These are phyloP conservation scores for Poecilus cupreus DNA, from an alignment of 2,888 invertebrate species.

Conservation along the genomic window DNA sequence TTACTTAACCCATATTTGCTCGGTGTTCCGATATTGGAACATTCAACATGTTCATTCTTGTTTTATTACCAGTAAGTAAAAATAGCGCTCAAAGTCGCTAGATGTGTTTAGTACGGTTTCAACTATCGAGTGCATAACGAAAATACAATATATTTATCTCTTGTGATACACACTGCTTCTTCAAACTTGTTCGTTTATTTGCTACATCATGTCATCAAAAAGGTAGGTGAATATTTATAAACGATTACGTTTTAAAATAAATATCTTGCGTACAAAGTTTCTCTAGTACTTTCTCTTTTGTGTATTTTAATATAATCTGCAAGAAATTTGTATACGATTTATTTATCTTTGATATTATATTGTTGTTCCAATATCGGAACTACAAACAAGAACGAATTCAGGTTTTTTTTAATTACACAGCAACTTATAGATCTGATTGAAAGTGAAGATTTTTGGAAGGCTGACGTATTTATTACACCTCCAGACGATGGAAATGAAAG, in stretches of 20 bases:
- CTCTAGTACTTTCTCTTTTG: background rate
- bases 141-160: too few relatives aligned
- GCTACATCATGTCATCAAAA: too few relatives aligned
- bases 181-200: too few relatives aligned
- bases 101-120: too few relatives aligned
- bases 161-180: too few relatives aligned
- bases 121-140: too few relatives aligned
- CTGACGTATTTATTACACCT: slow-evolving; percentile 61
- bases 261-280: background rate
- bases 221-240: too few relatives aligned
- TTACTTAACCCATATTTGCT: too few relatives aligned
- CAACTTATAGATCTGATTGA: slow-evolving; percentile 61
- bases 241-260: background rate
- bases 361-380: slow-evolving; percentile 58
- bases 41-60: too few relatives aligned
- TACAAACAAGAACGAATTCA: slow-evolving; percentile 46
- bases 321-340: background rate
- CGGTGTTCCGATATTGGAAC: too few relatives aligned
- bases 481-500: slow-evolving; percentile 59
- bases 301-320: background rate
- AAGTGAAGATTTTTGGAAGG: slow-evolving; percentile 62
- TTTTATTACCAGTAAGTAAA: too few relatives aligned
- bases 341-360: slow-evolving; percentile 11
- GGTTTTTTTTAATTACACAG: slow-evolving; percentile 53
- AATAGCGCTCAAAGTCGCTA: too few relatives aligned